A percentile compares a stretch with the other conserved stretches of the same genome.
phyloP scores from a whole-genome alignment of 2,797 vertebrate species.

The Syndactyla subalaris region DNA sequence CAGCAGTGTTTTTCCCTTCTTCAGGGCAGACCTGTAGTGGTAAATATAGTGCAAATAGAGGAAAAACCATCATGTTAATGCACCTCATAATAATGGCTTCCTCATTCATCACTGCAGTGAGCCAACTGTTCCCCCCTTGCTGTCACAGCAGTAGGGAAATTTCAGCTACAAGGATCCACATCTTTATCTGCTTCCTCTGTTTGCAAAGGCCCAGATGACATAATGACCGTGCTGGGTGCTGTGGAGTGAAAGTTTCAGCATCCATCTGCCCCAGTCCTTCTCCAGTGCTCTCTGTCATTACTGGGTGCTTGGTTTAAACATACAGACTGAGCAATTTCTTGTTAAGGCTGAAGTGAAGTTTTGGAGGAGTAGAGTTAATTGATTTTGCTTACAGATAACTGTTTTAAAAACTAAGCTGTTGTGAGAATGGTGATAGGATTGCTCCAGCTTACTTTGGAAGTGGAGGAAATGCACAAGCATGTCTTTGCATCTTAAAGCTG shows the following conservation, averaged over 20 bases:
- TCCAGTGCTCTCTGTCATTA: neutral
- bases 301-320: neutral
- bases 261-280: neutral
- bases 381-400: neutral
- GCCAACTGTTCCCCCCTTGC: neutral
- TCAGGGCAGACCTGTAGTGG: neutral
- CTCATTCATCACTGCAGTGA: constrained; percentile 17
- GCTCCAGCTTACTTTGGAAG: neutral
- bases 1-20: neutral
- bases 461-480: neutral
- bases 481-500: neutral
- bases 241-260: neutral
- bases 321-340: neutral
- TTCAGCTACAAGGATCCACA: neutral
- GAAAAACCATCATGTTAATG: neutral
- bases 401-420: neutral
- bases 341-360: neutral
- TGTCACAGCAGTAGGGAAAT: constrained; percentile 19
- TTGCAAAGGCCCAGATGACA: neutral
- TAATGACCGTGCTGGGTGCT: neutral
- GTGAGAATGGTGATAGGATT: neutral
- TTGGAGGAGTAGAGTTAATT: neutral
- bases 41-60: neutral
- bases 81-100: neutral
- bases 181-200: neutral